phyloP scores from a whole-genome alignment of 2,797 vertebrate species.

The Mus spretus region DNA sequence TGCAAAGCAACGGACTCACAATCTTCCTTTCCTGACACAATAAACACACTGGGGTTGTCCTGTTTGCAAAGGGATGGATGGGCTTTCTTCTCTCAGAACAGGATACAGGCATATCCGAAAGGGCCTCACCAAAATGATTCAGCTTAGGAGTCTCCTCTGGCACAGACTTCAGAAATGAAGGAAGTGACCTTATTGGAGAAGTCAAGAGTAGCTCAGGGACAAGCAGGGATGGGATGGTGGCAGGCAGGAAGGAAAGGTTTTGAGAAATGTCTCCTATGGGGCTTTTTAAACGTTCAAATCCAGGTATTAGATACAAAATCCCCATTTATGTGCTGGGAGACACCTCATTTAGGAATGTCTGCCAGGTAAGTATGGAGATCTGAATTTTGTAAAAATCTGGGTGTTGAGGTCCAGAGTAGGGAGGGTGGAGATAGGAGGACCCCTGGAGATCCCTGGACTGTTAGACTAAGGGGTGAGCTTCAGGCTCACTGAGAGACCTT shows the following conservation, averaged over 20 bases:
- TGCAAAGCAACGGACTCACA: not conserved
- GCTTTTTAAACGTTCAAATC: constrained; percentile 10
- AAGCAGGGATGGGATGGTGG: not conserved
- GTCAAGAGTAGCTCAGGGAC: not conserved
- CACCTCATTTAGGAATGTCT: not conserved
- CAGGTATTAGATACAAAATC: not conserved
- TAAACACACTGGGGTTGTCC: not conserved
- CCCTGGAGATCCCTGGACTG: not conserved
- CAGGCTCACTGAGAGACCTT: not conserved
- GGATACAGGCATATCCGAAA: not conserved
- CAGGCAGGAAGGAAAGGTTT: not conserved
- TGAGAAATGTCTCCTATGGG: not conserved
- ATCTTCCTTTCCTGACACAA: not conserved
- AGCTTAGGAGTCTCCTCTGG: not conserved
- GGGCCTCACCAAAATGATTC: not conserved
- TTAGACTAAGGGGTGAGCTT: not conserved
- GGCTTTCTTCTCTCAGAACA: not conserved
- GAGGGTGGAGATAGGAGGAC: not conserved
- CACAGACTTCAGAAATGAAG: not conserved
- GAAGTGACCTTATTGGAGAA: not conserved
- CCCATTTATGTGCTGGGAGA: not conserved
- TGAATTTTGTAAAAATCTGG: not conserved
- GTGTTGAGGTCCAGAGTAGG: not conserved
- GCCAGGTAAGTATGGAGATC: not conserved
- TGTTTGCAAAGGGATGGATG: not conserved